These are phyloP conservation scores for Bucorvus abyssinicus DNA, from an alignment of 2,797 vertebrate species.

Conservation along the genomic window DNA sequence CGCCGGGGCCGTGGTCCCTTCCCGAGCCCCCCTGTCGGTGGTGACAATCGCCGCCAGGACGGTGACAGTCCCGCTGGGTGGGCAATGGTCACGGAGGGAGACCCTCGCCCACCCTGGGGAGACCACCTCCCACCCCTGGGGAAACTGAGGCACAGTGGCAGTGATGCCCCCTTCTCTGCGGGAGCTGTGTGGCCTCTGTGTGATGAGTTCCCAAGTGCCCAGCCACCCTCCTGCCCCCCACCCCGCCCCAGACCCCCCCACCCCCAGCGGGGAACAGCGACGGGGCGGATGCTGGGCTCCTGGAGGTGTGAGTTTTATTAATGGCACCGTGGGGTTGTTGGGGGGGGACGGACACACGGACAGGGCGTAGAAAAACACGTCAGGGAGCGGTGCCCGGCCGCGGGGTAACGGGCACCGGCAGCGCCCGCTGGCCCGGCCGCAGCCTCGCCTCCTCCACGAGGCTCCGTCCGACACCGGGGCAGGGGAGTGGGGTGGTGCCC, in stretches of 20 bases:
- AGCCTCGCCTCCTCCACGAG: neutral
- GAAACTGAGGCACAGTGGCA: neutral
- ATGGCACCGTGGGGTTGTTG: neutral
- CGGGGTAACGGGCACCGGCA: neutral
- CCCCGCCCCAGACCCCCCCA: neutral
- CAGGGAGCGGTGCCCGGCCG: neutral
- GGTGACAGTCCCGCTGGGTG: neutral
- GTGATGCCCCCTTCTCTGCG: too few species aligned
- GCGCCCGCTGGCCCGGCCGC: neutral
- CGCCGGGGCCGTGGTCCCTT: accelerated
- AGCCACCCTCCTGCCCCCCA: too few species aligned
- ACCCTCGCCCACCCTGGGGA: too few species aligned
- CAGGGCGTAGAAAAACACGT: neutral
- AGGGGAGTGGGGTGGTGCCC: too few species aligned
- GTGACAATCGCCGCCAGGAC: neutral
- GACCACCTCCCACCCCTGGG: neutral
- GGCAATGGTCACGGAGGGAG: too few species aligned
- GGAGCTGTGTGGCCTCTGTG: neutral
- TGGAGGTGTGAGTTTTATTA: slow-evolving; percentile 62
- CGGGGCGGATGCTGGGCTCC: neutral
- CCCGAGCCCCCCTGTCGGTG: accelerated
- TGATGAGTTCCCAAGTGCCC: neutral
- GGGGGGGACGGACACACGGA: neutral
- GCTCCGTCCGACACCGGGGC: neutral
- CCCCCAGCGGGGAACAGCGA: accelerated